phyloP scores from a whole-genome alignment of 2,113 vertebrate species.

The Archocentrus centrarchus region DNA sequence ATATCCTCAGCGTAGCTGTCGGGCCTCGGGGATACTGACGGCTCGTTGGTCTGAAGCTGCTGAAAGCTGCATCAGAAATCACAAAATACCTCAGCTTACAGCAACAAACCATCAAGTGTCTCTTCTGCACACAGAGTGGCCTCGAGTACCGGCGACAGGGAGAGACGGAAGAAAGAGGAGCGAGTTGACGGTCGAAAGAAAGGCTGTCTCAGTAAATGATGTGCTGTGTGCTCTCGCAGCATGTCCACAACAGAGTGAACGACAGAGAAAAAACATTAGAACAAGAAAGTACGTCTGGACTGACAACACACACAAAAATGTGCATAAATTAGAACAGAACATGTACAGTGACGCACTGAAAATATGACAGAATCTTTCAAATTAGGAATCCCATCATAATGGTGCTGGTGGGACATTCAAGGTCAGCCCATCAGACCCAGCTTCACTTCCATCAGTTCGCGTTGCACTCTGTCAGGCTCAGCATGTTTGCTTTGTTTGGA shows the following conservation, averaged over 20 bases:
- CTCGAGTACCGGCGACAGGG: conserved; percentile 17
- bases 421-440: not conserved
- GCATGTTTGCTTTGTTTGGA: not conserved
- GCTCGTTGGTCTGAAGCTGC: conserved; percentile 36
- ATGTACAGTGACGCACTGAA: not conserved
- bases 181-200: conserved; percentile 42
- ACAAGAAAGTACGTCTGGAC: conserved; percentile 15
- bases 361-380: conserved; percentile 7
- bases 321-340: not conserved
- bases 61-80: conserved; percentile 67
- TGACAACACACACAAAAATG: conserved; percentile 19
- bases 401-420: not conserved
- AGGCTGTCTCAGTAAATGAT: conserved; percentile 54
- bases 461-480: not conserved
- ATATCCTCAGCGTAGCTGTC: conserved; percentile 55
- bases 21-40: conserved; percentile 50
- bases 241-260: conserved; percentile 35
- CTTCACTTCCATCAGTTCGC: not conserved
- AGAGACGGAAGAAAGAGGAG: conserved; percentile 23
- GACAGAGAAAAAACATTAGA: conserved; percentile 17
- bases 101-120: conserved; percentile 34
- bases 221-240: conserved; percentile 26
- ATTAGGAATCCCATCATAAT: not conserved
- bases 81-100: conserved; percentile 49
- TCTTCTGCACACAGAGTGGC: conserved; percentile 52